Percentiles rank a stretch among this genome's conserved stretches.
Evolutionary conservation across 2,888 invertebrate species (phyloP).

Genomic region (Melipona beecheii): DNA sequence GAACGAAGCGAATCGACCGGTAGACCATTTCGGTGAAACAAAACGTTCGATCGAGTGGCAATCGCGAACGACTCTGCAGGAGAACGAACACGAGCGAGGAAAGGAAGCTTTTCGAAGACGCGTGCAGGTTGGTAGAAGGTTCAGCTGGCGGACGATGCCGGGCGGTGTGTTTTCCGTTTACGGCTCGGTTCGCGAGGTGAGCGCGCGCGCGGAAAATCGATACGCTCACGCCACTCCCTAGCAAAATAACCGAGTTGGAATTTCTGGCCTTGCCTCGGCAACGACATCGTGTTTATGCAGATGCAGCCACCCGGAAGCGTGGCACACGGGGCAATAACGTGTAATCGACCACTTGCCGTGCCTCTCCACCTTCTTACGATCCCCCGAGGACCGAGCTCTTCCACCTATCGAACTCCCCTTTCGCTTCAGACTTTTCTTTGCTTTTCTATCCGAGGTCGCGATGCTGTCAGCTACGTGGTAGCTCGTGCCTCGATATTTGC

Average conservation of each 20-base stretch:
- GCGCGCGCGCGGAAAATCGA: slow-evolving; percentile 64
- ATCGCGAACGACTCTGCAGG: too few relatives aligned
- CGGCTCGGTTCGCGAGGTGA: slow-evolving; percentile 45
- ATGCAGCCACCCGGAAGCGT: slow-evolving; percentile 44
- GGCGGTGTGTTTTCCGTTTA: slow-evolving; percentile 61
- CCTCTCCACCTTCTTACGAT: slow-evolving; percentile 5
- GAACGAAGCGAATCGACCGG: too few relatives aligned
- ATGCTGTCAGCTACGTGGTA: too few relatives aligned
- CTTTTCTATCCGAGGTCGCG: too few relatives aligned
- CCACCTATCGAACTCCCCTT: neutral
- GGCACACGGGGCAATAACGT: slow-evolving; percentile 41
- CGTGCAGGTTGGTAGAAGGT: too few relatives aligned
- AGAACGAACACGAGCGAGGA: too few relatives aligned
- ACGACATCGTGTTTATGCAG: slow-evolving; percentile 66
- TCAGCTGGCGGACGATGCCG: slow-evolving; percentile 42
- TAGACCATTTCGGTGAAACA: too few relatives aligned
- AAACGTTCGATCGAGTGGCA: too few relatives aligned
- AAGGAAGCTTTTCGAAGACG: too few relatives aligned
- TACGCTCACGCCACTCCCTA: slow-evolving; percentile 69
- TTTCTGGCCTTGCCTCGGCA: slow-evolving; percentile 53
- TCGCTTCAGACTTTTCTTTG: slow-evolving; percentile 1
- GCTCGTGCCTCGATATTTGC: too few relatives aligned
- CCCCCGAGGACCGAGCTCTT: neutral
- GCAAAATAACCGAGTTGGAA: slow-evolving; percentile 67
- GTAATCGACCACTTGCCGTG: slow-evolving; percentile 47